Conservation (phyloP, 2,797 vertebrate genomes). For the Sebastes vulpes region DNA sequence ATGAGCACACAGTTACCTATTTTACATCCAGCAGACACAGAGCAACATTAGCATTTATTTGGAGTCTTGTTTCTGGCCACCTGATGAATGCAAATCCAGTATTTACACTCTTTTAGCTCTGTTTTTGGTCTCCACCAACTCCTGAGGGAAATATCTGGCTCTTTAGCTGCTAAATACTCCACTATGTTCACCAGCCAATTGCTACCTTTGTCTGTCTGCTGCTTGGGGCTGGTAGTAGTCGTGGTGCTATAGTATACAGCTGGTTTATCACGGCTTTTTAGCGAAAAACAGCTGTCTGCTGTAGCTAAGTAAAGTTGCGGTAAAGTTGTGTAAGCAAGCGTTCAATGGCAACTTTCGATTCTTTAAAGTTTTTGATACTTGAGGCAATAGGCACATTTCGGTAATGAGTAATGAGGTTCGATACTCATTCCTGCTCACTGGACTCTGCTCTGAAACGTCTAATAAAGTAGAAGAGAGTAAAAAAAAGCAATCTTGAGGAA, state of each 20-base stretch:
- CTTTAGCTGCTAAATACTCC: neutral
- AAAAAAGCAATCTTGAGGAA: neutral
- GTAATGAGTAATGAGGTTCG: neutral
- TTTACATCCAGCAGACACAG: neutral
- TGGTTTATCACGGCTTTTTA: neutral
- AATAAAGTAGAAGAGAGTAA: neutral
- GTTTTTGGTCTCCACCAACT: neutral
- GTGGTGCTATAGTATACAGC: rapidly evolving
- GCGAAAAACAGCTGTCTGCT: neutral
- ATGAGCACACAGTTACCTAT: neutral
- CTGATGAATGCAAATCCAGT: neutral
- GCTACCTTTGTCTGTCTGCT: neutral
- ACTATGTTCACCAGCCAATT: neutral
- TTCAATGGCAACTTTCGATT: neutral
- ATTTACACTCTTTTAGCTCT: neutral
- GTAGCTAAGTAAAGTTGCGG: neutral
- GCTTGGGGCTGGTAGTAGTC: neutral
- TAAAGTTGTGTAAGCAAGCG: neutral
- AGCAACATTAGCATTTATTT: neutral
- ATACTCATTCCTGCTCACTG: neutral
- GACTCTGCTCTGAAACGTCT: neutral
- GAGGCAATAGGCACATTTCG: neutral
- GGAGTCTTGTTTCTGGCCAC: neutral
- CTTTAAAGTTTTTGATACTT: neutral
- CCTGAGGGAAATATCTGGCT: neutral